A percentile compares a stretch with the other conserved stretches of the same genome.
Conservation (phyloP, 2,888 invertebrate genomes). For the Sycophila texana region DNA sequence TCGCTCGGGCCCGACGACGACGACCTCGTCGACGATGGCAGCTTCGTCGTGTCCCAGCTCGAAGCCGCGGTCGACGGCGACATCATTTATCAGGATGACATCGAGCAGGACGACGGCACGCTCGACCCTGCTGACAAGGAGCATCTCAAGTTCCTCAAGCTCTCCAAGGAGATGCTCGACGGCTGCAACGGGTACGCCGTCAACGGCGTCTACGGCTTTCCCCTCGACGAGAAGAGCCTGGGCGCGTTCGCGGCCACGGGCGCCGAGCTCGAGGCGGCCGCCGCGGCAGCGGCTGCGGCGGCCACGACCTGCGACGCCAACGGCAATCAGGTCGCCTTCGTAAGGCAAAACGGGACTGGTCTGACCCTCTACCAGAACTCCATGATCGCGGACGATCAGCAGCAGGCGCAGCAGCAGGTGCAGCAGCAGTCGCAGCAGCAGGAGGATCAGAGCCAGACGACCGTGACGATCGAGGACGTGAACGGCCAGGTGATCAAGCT, state of each 20-base stretch:
- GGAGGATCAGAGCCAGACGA: slow-evolving; percentile 47
- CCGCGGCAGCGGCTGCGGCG: slow-evolving; percentile 44
- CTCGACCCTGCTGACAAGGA: slow-evolving; percentile 47
- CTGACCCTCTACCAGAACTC: slow-evolving; percentile 49
- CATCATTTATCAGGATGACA: slow-evolving; percentile 51
- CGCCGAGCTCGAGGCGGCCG: slow-evolving; percentile 50
- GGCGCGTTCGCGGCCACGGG: slow-evolving; percentile 47
- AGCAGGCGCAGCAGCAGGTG: slow-evolving; percentile 61
- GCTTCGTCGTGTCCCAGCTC: slow-evolving; percentile 55
- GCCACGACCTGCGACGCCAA: slow-evolving; percentile 48
- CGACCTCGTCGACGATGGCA: slow-evolving; percentile 52
- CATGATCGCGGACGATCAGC: slow-evolving; percentile 47
- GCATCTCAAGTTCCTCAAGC: slow-evolving; percentile 55
- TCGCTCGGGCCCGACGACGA: slow-evolving; percentile 46
- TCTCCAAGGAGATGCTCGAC: slow-evolving; percentile 56
- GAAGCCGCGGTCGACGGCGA: slow-evolving; percentile 52
- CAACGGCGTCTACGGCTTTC: slow-evolving; percentile 50
- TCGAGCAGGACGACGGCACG: slow-evolving; percentile 14
- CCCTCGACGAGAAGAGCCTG: slow-evolving; percentile 56
- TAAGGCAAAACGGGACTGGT: slow-evolving; percentile 46
- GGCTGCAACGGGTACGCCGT: slow-evolving; percentile 52
- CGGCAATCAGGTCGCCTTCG: slow-evolving; percentile 53
- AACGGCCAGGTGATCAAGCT: slow-evolving; percentile 53
- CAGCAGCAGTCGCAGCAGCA: slow-evolving; percentile 54
- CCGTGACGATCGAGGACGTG: slow-evolving; percentile 50